A percentile compares a stretch with the other conserved stretches of the same genome.
phyloP scores from a whole-genome alignment of 2,797 vertebrate species.

The Hemibagrus guttatus region DNA sequence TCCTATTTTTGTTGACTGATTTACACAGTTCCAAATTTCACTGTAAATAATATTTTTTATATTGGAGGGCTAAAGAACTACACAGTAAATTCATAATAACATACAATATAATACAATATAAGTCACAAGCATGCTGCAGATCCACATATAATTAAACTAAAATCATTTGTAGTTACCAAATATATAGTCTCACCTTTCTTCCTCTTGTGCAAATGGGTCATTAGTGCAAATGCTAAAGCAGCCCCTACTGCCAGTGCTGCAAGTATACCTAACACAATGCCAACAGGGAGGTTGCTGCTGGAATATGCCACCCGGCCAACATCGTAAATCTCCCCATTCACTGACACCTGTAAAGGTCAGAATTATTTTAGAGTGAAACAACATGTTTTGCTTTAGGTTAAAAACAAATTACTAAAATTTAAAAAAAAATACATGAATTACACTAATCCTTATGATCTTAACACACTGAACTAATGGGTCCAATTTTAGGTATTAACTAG shows the following conservation, averaged over 20 bases:
- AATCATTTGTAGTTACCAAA: not conserved
- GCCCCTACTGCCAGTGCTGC: slow-evolving; percentile 72
- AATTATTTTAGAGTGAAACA: not conserved
- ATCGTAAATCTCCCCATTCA: slow-evolving; percentile 71
- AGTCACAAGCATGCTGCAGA: no score
- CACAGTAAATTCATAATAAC: not conserved
- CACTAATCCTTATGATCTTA: not conserved
- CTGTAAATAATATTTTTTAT: not conserved
- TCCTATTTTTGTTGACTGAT: not conserved
- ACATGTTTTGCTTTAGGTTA: not conserved
- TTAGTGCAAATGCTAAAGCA: slow-evolving; percentile 64
- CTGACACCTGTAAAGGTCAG: slow-evolving; percentile 74
- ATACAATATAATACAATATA: no score
- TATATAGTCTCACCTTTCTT: slow-evolving; percentile 72
- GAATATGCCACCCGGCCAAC: slow-evolving; percentile 77
- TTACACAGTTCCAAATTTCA: not conserved
- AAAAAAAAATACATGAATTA: no score
- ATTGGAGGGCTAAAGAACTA: not conserved
- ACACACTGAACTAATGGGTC: not conserved
- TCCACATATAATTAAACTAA: not conserved
- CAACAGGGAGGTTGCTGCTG: slow-evolving; percentile 59
- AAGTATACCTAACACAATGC: slow-evolving; percentile 75
- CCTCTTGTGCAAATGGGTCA: slow-evolving; percentile 71
- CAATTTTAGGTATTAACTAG: not conserved
- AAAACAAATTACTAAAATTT: not conserved